Evolutionary conservation across 2,888 invertebrate species (phyloP).

Genomic region (Petrophora chlorosata): DNA sequence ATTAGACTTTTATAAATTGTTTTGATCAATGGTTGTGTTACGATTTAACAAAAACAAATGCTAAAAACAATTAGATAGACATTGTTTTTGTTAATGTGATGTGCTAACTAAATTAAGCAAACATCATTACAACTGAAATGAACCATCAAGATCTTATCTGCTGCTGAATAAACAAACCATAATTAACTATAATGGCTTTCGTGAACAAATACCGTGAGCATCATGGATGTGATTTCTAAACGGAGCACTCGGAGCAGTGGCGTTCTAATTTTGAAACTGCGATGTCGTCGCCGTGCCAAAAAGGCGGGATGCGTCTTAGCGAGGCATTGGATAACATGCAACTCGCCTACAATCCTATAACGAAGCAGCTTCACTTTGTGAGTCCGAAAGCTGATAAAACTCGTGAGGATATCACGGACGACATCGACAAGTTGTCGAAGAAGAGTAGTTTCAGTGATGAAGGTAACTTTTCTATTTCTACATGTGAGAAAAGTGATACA

Average conservation of each 20-base stretch:
- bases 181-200: constrained; percentile 48
- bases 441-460: constrained; percentile 82
- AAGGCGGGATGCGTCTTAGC: constrained; percentile 85
- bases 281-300: constrained; percentile 75
- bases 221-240: constrained; percentile 59
- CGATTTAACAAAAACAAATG: constrained; percentile 42
- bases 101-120: constrained; percentile 18
- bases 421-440: constrained; percentile 74
- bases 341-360: constrained; percentile 89
- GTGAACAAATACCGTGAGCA: constrained; percentile 42
- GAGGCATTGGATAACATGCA: constrained; percentile 89
- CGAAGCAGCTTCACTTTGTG: constrained; percentile 88
- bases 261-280: constrained; percentile 49
- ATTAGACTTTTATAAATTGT: constrained; percentile 13
- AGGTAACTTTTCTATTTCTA: constrained; percentile 77
- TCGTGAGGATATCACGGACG: constrained; percentile 59
- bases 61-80: constrained; percentile 29
- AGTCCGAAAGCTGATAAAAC: constrained; percentile 71
- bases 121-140: constrained; percentile 7
- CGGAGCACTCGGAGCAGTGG: constrained; percentile 28
- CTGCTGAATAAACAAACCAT: constrained; percentile 17
- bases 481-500: constrained; percentile 79
- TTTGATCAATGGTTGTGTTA: constrained; percentile 18
- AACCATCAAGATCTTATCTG: constrained; percentile 6
- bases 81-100: constrained; percentile 13